Percentiles rank a stretch among this genome's conserved stretches.
These are phyloP conservation scores for Ambastaia sidthimunki DNA, from an alignment of 2,797 vertebrate genomes.

Conservation along the genomic window DNA sequence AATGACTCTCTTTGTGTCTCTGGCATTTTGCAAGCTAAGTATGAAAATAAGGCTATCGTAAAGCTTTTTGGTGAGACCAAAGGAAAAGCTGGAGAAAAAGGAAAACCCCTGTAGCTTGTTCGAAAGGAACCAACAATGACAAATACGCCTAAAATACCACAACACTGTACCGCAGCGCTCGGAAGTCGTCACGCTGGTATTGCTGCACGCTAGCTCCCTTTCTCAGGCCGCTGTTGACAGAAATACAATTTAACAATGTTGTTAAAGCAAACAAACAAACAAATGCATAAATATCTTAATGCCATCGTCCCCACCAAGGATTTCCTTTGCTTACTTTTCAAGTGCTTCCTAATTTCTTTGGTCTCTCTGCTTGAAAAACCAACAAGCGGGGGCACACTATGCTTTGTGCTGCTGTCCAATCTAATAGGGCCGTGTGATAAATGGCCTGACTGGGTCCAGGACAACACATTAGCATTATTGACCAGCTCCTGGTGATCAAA, in stretches of 20 bases:
- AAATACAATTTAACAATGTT: not conserved
- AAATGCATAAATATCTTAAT: not conserved
- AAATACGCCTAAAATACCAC: conserved; percentile 50
- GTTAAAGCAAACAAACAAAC: conserved; percentile 2
- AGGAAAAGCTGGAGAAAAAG: conserved; percentile 45
- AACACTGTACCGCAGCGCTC: conserved; percentile 16
- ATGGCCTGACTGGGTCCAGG: conserved; percentile 59
- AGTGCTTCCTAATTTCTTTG: conserved; percentile 34
- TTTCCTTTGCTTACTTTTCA: conserved; percentile 11
- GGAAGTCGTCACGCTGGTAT: not conserved
- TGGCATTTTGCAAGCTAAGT: conserved; percentile 62
- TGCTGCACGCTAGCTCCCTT: conserved; percentile 11
- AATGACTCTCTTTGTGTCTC: conserved; percentile 67
- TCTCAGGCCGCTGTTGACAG: conserved; percentile 4
- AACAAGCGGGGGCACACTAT: conserved; percentile 2
- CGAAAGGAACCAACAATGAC: conserved; percentile 41
- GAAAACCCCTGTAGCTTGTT: conserved; percentile 29
- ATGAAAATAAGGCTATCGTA: conserved; percentile 59
- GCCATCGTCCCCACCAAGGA: not conserved
- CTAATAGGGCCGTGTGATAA: conserved; percentile 60
- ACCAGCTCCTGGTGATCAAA: conserved; percentile 62
- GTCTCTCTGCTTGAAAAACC: conserved; percentile 20
- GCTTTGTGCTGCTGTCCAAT: conserved; percentile 61
- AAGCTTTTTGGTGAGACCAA: conserved; percentile 60
- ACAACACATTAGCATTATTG: conserved; percentile 68